A percentile compares a stretch with the other conserved stretches of the same genome.
Evolutionary conservation across 2,113 vertebrate genomes (phyloP).

Genomic region (Phyllostomus hastatus): DNA sequence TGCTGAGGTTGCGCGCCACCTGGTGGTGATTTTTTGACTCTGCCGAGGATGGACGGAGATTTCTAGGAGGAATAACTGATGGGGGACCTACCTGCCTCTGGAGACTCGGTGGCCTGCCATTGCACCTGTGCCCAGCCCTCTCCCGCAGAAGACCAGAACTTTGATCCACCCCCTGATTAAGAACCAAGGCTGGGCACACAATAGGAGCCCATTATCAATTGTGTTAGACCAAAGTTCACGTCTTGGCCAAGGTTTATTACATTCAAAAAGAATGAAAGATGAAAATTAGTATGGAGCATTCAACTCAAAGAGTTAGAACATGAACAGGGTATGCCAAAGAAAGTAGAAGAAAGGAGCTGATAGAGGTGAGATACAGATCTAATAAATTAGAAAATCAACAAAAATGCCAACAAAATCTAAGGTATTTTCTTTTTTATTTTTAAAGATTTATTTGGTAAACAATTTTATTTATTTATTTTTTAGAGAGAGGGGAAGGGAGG

Average conservation of each 20-base stretch:
- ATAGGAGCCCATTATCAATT: neutral
- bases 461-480: too few relatives aligned
- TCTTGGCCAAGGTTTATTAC: neutral
- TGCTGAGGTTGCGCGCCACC: conserved; percentile 49
- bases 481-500: too few relatives aligned
- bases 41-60: neutral
- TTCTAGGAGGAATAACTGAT: neutral
- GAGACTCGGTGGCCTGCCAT: neutral
- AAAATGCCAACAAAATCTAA: neutral
- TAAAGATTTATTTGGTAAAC: too few relatives aligned
- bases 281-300: neutral
- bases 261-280: neutral
- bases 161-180: neutral
- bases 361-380: neutral
- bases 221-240: neutral
- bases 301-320: neutral
- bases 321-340: neutral
- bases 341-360: neutral
- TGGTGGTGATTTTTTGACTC: neutral
- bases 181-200: neutral
- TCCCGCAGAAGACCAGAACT: neutral
- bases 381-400: neutral
- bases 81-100: neutral
- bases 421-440: neutral
- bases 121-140: neutral